Conservation (phyloP, 2,113 vertebrate genomes). For the Ciconia stormi region DNA sequence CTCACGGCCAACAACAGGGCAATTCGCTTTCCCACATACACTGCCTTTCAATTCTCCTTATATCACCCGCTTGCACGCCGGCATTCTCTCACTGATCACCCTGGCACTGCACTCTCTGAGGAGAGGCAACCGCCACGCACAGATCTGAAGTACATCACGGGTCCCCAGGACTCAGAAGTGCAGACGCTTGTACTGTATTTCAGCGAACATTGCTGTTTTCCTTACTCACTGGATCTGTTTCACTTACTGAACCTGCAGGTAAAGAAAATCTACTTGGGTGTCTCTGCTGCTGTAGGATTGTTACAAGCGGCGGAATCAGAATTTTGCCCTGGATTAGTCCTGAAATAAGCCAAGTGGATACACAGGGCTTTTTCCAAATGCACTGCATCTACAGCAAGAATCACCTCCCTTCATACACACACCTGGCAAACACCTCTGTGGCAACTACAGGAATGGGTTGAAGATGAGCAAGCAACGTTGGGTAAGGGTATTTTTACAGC, state of each 20-base stretch:
- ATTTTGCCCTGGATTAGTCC: background rate
- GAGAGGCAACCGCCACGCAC: fast-evolving
- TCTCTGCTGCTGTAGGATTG: background rate
- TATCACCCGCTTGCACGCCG: background rate
- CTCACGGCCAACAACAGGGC: background rate
- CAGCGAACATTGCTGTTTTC: background rate
- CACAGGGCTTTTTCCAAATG: background rate
- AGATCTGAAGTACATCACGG: background rate
- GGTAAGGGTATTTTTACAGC: background rate
- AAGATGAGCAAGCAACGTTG: background rate
- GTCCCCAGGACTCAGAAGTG: background rate
- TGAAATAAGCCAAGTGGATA: background rate
- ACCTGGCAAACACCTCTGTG: background rate
- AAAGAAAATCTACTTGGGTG: background rate
- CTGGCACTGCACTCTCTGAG: background rate
- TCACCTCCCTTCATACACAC: background rate
- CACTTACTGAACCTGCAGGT: background rate
- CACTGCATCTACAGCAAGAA: background rate
- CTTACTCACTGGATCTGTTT: background rate
- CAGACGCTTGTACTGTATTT: background rate
- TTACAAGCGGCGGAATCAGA: background rate
- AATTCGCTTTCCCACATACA: fast-evolving
- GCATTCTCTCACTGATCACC: background rate
- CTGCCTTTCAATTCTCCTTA: background rate
- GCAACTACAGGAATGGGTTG: background rate